Conservation (phyloP, 2,113 vertebrate genomes). For the Rhinolophus ferrumequinum region DNA sequence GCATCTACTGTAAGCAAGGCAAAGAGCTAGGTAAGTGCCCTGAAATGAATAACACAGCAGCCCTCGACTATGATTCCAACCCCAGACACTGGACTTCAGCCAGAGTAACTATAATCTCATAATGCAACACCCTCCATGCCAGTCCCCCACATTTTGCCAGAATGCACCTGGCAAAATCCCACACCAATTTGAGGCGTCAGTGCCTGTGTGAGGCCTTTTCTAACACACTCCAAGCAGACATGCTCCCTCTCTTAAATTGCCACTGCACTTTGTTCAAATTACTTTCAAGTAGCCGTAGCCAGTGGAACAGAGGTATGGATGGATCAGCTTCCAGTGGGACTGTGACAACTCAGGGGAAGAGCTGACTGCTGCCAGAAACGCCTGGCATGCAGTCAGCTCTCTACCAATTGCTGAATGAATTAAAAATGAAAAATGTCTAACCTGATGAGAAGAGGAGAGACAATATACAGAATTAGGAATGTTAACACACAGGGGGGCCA, state of each 20-base stretch:
- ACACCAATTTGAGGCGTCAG: background rate
- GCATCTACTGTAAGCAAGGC: background rate
- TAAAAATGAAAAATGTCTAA: conserved; percentile 23
- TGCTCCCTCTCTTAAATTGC: background rate
- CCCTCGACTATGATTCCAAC: background rate
- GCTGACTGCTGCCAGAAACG: background rate
- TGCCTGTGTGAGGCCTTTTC: background rate
- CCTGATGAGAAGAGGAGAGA: background rate
- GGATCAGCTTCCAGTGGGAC: background rate
- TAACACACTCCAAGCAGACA: conserved; percentile 16
- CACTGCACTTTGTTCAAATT: background rate
- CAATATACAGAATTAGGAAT: background rate
- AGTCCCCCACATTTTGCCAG: background rate
- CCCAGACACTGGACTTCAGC: background rate
- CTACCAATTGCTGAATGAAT: background rate
- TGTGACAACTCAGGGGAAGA: background rate
- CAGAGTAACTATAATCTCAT: background rate
- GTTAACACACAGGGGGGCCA: background rate
- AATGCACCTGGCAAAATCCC: background rate
- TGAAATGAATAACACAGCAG: background rate
- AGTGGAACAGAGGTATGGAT: background rate
- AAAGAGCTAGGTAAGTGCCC: conserved; percentile 20
- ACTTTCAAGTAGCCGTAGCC: background rate
- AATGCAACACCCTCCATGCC: background rate
- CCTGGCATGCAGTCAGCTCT: background rate